phyloP scores from a whole-genome alignment of 2,797 vertebrate species.

The Anableps anableps region DNA sequence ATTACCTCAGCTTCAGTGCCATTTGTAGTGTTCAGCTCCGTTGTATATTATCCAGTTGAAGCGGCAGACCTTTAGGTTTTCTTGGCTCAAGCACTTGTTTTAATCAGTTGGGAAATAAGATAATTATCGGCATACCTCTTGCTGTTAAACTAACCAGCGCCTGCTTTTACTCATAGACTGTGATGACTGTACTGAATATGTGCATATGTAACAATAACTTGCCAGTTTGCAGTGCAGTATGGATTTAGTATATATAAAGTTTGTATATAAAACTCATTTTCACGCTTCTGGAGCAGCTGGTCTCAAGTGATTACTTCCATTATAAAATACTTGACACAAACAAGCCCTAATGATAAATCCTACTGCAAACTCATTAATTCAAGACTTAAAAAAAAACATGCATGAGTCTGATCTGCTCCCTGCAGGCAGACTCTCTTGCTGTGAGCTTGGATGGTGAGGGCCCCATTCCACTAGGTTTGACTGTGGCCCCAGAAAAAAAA shows the following conservation, averaged over 20 bases:
- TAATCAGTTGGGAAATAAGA: constrained; percentile 37
- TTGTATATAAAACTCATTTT: constrained; percentile 20
- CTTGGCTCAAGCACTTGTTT: constrained; percentile 30
- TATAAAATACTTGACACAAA: constrained; percentile 60
- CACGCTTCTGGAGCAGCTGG: constrained; percentile 35
- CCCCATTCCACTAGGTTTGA: constrained; percentile 27
- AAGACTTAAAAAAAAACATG: constrained; percentile 44
- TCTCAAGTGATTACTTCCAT: constrained; percentile 44
- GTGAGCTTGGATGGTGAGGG: constrained; percentile 35
- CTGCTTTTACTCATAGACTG: constrained; percentile 7
- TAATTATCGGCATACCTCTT: constrained; percentile 16
- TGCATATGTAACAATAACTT: constrained; percentile 10
- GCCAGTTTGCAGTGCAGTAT: constrained; percentile 6
- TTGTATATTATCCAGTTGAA: constrained; percentile 41
- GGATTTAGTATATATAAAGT: constrained; percentile 11
- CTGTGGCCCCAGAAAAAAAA: constrained; percentile 35
- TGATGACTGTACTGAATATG: constrained; percentile 5
- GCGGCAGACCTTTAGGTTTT: constrained; percentile 47
- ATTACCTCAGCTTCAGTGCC: constrained; percentile 71
- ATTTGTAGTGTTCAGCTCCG: constrained; percentile 46
- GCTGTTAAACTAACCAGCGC: constrained; percentile 10
- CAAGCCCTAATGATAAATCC: constrained; percentile 57
- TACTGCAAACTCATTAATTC: constrained; percentile 60
- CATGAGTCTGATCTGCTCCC: constrained; percentile 49
- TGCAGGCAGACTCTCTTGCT: constrained; percentile 30